These are phyloP conservation scores for Petrocephalus sullivani DNA, from an alignment of 2,797 vertebrate species.

Conservation along the genomic window DNA sequence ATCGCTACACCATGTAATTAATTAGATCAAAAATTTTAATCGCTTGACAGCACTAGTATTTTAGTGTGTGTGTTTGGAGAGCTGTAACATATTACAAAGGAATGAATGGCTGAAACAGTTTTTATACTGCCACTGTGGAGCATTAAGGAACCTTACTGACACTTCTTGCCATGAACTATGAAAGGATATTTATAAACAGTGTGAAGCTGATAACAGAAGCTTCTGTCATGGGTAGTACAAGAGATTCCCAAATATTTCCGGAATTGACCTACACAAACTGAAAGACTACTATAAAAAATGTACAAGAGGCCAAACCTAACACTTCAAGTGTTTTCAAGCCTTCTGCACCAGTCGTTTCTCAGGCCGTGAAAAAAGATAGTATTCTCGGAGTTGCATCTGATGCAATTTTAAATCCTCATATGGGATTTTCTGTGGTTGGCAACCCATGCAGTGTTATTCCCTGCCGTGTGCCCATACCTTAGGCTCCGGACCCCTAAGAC, in stretches of 20 bases:
- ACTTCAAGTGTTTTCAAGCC: background rate
- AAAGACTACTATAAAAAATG: background rate
- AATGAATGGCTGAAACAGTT: background rate
- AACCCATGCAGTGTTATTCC: background rate
- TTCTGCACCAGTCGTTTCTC: background rate
- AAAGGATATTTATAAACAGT: background rate
- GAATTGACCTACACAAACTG: background rate
- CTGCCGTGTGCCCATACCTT: background rate
- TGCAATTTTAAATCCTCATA: background rate
- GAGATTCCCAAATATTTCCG: background rate
- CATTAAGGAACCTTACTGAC: background rate
- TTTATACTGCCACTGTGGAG: background rate
- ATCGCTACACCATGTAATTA: too few species aligned
- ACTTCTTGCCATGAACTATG: background rate
- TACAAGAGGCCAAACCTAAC: conserved; percentile 1
- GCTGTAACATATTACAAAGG: background rate
- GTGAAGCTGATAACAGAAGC: background rate
- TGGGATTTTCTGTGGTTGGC: background rate
- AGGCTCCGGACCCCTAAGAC: background rate
- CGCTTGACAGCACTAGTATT: background rate
- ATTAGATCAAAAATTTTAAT: too few species aligned
- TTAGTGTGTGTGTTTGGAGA: background rate
- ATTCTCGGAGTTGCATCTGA: background rate
- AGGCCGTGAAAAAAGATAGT: background rate
- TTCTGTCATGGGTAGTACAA: background rate